These are phyloP conservation scores for Hirtodrosophila alboralis DNA, from an alignment of 2,888 invertebrate genomes.

Conservation along the genomic window DNA sequence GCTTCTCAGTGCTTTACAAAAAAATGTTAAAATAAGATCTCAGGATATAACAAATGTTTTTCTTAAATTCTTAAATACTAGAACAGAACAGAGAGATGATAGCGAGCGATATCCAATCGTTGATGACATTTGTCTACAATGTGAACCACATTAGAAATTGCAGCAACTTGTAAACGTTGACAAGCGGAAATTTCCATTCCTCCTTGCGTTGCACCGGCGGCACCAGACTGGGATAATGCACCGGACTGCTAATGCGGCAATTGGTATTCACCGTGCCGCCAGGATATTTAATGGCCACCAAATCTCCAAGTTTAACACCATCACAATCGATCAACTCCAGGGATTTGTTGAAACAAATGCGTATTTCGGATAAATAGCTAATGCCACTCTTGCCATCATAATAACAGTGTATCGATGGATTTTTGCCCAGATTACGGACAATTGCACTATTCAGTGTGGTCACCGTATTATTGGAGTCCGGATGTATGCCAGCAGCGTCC, in stretches of 20 bases:
- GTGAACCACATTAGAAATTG: constrained; percentile 88
- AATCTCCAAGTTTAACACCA: constrained; percentile 83
- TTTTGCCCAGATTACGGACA: constrained; percentile 85
- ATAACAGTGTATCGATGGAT: constrained; percentile 88
- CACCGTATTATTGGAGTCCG: constrained; percentile 85
- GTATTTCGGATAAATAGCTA: constrained; percentile 88
- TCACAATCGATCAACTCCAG: constrained; percentile 88
- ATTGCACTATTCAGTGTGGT: constrained; percentile 85
- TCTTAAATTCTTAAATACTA: constrained; percentile 6
- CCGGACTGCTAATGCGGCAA: constrained; percentile 85
- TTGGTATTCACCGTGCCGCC: constrained; percentile 86
- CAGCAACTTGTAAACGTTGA: constrained; percentile 86
- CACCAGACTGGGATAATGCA: constrained; percentile 86
- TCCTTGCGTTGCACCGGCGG: constrained; percentile 60
- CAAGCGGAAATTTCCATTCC: constrained; percentile 83
- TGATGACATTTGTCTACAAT: constrained; percentile 81
- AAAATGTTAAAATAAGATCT: constrained; percentile 15
- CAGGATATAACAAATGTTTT: constrained; percentile 26
- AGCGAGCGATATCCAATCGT: too few relatives aligned
- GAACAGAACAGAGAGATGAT: not conserved
- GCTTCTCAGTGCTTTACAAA: constrained; percentile 11
- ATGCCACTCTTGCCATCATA: constrained; percentile 86
- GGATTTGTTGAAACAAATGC: constrained; percentile 89
- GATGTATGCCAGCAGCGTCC: constrained; percentile 85
- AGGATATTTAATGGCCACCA: constrained; percentile 75